Base-by-base conservation (phyloP, 1,140 invertebrate species). In the Proctacanthus coquilletti region DNA sequence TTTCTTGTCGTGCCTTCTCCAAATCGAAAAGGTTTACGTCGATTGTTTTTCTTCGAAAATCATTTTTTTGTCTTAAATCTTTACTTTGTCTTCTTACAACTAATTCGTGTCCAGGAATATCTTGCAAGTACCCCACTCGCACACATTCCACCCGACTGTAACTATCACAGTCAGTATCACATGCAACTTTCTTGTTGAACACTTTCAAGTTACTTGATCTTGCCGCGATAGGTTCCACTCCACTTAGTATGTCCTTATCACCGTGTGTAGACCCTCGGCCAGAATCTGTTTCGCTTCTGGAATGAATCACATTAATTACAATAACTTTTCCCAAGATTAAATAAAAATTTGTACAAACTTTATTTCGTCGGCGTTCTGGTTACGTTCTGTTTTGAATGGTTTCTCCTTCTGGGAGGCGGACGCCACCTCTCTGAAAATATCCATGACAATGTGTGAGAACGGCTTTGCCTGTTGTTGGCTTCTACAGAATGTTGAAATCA, bases 371-470 rank as follows among this genome's bases (percentile, higher is more conserved):
- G n/a, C 23, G 6, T 25, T n/a, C n/a, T 8, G n/a, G 6, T 25
- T 6, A 25, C n/a, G n/a, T 8, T 25, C 6, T 8, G 23, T 6
- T 8, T 25, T 25, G 6, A 8, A 8, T 25, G n/a, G 23, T 25
- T 18, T 38, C 17, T 18, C 27, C 13, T 18, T 11, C 13, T 30
- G 14, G n/a, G 5, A 31, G 17, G 11, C 13, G 11, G 3, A n/a
- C n/a, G 18, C 18, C 10, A 70, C 66, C 42, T 71, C 69, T 18
- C 66, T 60, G 39, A 72, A 69, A 51, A 74, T 61, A 44, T 74
- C 71, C 70, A 72, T 73, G 2, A 72, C 64, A 11, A 72, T 66
- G 44, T 72, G 71, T 0, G 69, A 71, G 48, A 74, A 72, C 2
- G 71, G 70, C 31, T 67, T 60, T 17, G 62, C 62, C 42, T 70